A percentile compares a stretch with the other conserved stretches of the same genome.
These are phyloP conservation scores for Oscheius sp. DNA, from an alignment of 1,140 invertebrate genomes.

Conservation along the genomic window DNA sequence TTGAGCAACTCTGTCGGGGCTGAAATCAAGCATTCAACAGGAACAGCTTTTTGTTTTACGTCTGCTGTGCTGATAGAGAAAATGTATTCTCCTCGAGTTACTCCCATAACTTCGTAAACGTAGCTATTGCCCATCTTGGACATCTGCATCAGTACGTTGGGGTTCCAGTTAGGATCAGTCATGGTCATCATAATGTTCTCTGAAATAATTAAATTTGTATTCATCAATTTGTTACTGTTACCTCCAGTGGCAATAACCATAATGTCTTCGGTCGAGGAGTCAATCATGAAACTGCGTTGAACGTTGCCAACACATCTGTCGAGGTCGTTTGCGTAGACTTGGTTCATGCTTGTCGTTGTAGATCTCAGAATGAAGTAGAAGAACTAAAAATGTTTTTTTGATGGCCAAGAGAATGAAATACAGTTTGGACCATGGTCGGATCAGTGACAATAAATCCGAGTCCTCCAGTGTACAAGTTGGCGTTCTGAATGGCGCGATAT, in stretches of 20 bases:
- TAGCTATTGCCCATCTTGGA: slow-evolving; percentile 27
- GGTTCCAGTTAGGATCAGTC: slow-evolving; percentile 37
- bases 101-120: slow-evolving; percentile 33
- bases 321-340: slow-evolving; percentile 2
- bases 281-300: slow-evolving; percentile 37
- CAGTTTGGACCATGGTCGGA: background rate
- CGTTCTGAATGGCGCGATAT: slow-evolving; percentile 27
- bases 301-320: background rate
- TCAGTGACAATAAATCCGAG: background rate
- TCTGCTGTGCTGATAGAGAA: slow-evolving; percentile 18
- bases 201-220: slow-evolving; percentile 18
- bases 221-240: background rate
- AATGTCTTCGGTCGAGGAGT: slow-evolving; percentile 31
- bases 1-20: slow-evolving; percentile 34
- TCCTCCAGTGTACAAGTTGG: slow-evolving; percentile 34
- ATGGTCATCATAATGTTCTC: slow-evolving; percentile 31
- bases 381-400: background rate
- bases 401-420: background rate
- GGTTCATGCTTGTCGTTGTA: background rate
- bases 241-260: slow-evolving; percentile 40
- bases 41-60: background rate
- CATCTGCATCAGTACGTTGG: background rate
- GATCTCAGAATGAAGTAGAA: background rate
- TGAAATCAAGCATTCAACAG: background rate
- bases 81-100: slow-evolving; percentile 39